These are phyloP conservation scores for Cantharis lateralis DNA, from an alignment of 2,888 invertebrate genomes.

Conservation along the genomic window DNA sequence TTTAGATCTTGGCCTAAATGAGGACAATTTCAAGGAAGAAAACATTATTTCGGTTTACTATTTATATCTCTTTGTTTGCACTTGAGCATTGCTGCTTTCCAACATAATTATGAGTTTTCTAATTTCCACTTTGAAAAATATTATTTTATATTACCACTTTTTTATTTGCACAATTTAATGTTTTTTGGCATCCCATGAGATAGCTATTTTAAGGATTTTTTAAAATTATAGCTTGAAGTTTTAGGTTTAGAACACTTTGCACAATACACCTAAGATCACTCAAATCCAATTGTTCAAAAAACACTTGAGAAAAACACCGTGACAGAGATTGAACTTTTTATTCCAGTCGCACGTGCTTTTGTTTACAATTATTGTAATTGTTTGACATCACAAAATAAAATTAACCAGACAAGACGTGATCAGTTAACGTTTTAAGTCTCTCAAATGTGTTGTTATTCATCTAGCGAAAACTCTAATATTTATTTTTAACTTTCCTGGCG, in stretches of 20 bases:
- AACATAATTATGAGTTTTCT: background rate
- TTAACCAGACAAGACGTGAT: constrained; percentile 27
- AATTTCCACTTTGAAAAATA: background rate
- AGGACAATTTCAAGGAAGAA: constrained; percentile 62
- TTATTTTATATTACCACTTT: background rate
- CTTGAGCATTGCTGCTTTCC: background rate
- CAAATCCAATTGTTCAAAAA: background rate
- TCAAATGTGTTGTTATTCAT: constrained; percentile 36
- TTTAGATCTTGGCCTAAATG: constrained; percentile 59
- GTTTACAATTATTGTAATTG: constrained; percentile 28
- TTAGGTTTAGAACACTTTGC: background rate
- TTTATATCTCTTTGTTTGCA: background rate
- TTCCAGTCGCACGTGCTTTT: constrained; percentile 18
- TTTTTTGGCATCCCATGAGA: background rate
- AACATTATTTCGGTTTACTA: constrained; percentile 55
- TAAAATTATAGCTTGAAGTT: background rate
- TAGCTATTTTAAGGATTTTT: background rate
- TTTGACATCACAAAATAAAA: constrained; percentile 23
- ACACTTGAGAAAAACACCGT: background rate
- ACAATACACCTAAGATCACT: background rate
- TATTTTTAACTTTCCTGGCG: constrained; percentile 49
- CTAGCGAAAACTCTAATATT: constrained; percentile 44
- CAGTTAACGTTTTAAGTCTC: constrained; percentile 22
- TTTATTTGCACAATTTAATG: background rate
- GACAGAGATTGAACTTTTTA: background rate